These are phyloP conservation scores for Gallinago solitaria DNA, from an alignment of 2,797 vertebrate species.

Conservation along the genomic window DNA sequence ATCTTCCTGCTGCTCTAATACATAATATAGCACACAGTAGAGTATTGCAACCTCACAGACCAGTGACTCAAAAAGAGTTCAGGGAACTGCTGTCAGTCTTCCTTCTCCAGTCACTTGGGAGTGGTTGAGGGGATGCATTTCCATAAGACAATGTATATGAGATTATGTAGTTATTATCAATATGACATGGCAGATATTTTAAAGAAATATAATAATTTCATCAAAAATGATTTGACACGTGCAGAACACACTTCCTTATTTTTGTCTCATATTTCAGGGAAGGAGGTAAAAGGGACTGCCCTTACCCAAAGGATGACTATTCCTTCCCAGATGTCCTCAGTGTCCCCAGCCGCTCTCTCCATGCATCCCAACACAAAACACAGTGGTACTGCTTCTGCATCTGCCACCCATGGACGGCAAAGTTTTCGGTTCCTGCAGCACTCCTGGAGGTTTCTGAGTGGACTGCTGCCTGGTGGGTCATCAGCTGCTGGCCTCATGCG, in stretches of 20 bases:
- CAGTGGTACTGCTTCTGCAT: background rate
- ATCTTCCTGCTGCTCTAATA: background rate
- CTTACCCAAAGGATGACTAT: background rate
- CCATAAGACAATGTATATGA: background rate
- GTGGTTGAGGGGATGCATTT: background rate
- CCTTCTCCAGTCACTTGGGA: background rate
- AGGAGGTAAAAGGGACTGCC: background rate
- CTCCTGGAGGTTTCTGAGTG: background rate
- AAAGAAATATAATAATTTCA: background rate
- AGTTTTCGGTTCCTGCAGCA: fast-evolving
- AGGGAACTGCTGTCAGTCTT: background rate
- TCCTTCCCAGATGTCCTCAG: background rate
- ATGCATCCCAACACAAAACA: background rate
- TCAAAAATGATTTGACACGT: background rate
- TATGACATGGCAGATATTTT: background rate
- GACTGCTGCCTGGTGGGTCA: background rate
- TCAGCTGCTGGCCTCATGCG: background rate
- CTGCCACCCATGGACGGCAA: fast-evolving
- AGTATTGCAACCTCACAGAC: background rate
- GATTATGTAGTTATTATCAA: background rate
- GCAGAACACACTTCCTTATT: background rate
- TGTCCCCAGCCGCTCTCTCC: background rate
- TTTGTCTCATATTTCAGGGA: background rate
- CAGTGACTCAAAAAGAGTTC: background rate
- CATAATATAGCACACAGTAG: fast-evolving